Conservation (phyloP, 64 coral and sea anemone genomes). For the Acropora yongei region DNA sequence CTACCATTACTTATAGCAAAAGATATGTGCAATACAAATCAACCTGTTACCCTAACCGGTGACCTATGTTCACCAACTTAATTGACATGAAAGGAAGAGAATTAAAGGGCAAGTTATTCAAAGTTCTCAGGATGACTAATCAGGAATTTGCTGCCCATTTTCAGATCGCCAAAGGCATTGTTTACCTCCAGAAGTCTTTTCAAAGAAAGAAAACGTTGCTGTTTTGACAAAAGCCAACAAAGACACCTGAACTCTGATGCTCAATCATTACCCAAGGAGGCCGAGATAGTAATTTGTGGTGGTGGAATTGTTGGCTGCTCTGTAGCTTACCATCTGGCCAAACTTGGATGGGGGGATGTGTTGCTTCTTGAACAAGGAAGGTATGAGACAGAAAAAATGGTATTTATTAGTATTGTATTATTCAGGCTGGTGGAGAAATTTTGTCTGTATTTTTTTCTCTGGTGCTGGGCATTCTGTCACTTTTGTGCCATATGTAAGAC, state of each 20-base stretch:
- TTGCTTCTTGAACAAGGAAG: slow-evolving; percentile 89
- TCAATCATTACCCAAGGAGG: slow-evolving; percentile 47
- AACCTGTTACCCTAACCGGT: too few relatives aligned
- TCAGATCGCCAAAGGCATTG: background rate
- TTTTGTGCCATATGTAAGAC: too few relatives aligned
- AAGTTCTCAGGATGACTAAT: too few relatives aligned
- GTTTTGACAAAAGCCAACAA: background rate
- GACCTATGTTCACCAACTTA: too few relatives aligned
- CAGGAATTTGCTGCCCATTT: background rate
- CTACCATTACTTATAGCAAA: too few relatives aligned
- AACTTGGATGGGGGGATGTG: slow-evolving; percentile 92
- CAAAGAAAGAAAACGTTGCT: background rate
- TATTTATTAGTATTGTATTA: too few relatives aligned
- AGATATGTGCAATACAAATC: too few relatives aligned
- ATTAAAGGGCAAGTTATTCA: too few relatives aligned
- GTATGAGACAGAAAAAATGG: slow-evolving; percentile 18
- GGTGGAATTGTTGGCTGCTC: slow-evolving; percentile 89
- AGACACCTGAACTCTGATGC: slow-evolving; percentile 9
- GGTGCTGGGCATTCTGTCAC: too few relatives aligned
- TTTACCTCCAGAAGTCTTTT: background rate
- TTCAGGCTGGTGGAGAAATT: too few relatives aligned
- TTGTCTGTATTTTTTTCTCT: too few relatives aligned
- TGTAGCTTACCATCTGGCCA: slow-evolving; percentile 91
- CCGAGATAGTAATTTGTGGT: slow-evolving; percentile 86
- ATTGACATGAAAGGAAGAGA: too few relatives aligned